A percentile compares a stretch with the other conserved stretches of the same genome.
phyloP scores from a whole-genome alignment of 2,113 vertebrate genomes.

The Gnathonemus echidnorhynchus region DNA sequence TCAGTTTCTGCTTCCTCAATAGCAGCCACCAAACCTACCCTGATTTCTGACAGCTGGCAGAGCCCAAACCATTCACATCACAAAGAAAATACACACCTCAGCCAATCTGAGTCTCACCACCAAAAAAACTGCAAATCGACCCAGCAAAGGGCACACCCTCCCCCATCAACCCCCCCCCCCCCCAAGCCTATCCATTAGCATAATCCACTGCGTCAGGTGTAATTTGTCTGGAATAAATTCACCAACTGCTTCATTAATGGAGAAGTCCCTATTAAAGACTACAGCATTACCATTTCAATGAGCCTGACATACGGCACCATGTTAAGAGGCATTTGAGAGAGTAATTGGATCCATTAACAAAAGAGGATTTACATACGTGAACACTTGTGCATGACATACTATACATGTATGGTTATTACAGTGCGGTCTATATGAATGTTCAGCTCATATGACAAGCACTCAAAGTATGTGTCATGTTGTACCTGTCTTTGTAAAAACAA shows the following conservation, averaged over 20 bases:
- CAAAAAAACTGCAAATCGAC: background rate
- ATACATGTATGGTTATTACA: constrained; percentile 19
- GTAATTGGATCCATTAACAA: constrained; percentile 61
- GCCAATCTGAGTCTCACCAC: background rate
- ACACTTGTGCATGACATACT: background rate
- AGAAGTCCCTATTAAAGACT: constrained; percentile 56
- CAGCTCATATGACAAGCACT: background rate
- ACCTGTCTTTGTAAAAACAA: background rate
- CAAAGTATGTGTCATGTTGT: background rate
- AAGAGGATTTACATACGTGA: constrained; percentile 25
- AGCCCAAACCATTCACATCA: too few relatives aligned
- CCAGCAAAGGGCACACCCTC: background rate
- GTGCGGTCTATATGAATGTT: constrained; percentile 26
- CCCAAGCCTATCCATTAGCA: constrained; percentile 48
- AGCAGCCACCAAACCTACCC: background rate
- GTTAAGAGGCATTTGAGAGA: constrained; percentile 47
- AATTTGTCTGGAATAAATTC: constrained; percentile 57
- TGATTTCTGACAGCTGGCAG: background rate
- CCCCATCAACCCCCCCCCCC: constrained; percentile 33
- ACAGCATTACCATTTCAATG: constrained; percentile 60
- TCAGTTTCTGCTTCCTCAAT: background rate
- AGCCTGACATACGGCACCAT: constrained; percentile 41
- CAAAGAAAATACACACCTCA: background rate
- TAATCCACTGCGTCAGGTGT: constrained; percentile 48
- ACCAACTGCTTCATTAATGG: constrained; percentile 54